phyloP scores from a whole-genome alignment of 2,888 invertebrate species.

The Lasioglossum vierecki region DNA sequence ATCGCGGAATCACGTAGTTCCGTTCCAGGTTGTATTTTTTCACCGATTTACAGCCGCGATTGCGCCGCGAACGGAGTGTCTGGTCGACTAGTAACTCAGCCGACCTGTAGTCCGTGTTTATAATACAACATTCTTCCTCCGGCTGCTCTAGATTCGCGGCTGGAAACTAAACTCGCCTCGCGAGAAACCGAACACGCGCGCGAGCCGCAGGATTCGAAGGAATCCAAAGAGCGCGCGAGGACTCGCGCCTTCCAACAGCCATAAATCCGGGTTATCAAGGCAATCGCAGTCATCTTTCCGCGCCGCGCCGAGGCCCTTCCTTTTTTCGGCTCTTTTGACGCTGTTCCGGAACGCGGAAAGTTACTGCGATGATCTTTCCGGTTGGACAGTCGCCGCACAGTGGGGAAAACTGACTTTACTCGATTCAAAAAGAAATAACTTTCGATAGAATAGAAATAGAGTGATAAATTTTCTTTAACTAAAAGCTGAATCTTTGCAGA shows the following conservation, averaged over 20 bases:
- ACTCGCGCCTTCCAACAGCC: neutral
- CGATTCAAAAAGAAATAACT: too few relatives aligned
- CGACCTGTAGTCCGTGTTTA: neutral
- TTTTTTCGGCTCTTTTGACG: neutral
- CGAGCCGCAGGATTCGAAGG: neutral
- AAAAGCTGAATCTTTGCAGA: too few relatives aligned
- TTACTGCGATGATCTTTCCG: neutral
- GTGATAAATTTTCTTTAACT: too few relatives aligned
- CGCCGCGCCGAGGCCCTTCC: neutral
- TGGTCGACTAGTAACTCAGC: neutral
- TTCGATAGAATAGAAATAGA: too few relatives aligned
- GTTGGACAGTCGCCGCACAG: neutral
- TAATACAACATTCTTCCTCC: neutral
- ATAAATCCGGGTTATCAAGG: constrained; percentile 2
- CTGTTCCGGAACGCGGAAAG: constrained; percentile 9
- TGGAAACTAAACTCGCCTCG: neutral
- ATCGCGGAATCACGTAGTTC: constrained; percentile 70
- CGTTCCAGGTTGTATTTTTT: constrained; percentile 48
- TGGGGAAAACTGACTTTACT: too few relatives aligned
- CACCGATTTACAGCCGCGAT: constrained; percentile 40
- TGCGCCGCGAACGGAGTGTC: constrained; percentile 10
- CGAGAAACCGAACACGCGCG: neutral
- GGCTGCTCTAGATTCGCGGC: neutral
- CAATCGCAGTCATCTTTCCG: neutral
- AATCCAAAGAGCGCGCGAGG: neutral